A percentile compares a stretch with the other conserved stretches of the same genome.
phyloP scores from a whole-genome alignment of 2,888 invertebrate genomes.

The Spisula subtruncata region DNA sequence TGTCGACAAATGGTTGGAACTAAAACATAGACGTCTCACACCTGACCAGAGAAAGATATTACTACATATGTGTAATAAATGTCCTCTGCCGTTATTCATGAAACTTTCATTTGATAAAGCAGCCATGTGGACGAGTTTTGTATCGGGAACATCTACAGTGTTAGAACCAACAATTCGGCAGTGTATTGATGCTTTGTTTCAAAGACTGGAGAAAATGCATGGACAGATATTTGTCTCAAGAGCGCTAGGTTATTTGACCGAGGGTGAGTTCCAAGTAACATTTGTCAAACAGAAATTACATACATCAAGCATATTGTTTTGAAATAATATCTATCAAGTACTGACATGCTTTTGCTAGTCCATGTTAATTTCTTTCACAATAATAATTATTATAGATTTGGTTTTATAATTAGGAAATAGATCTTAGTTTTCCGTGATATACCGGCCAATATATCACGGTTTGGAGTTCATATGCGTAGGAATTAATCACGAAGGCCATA shows the following conservation, averaged over 20 bases:
- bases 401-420: too few species aligned
- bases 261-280: conserved; percentile 63
- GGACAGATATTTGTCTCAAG: conserved; percentile 81
- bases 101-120: conserved; percentile 85
- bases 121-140: conserved; percentile 83
- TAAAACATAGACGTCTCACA: conserved; percentile 76
- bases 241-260: conserved; percentile 83
- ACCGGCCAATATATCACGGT: too few species aligned
- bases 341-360: too few species aligned
- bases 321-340: too few species aligned
- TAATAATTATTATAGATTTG: too few species aligned
- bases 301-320: too few species aligned
- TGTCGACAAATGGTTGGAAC: conserved; percentile 80
- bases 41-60: conserved; percentile 74
- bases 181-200: conserved; percentile 78
- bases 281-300: too few species aligned
- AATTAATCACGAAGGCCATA: too few species aligned
- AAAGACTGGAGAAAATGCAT: conserved; percentile 80
- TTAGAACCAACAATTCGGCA: conserved; percentile 78
- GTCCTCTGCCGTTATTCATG: conserved; percentile 82
- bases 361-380: too few species aligned
- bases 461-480: too few species aligned
- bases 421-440: too few species aligned
- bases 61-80: conserved; percentile 73
- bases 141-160: conserved; percentile 65